phyloP scores from a whole-genome alignment of 2,888 invertebrate genomes.

The Orgyia antiqua region DNA sequence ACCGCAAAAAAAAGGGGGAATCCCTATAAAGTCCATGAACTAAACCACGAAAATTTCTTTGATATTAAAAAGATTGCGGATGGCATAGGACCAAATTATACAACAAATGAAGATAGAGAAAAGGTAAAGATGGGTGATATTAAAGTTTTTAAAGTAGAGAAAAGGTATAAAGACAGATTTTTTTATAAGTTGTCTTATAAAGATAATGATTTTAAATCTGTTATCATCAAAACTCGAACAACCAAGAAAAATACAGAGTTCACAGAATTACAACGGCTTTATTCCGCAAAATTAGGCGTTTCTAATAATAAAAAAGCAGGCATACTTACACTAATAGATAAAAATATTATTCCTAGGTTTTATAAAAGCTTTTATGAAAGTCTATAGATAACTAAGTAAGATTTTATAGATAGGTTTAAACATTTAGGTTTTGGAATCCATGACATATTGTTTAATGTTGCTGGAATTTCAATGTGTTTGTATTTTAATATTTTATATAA shows the following conservation, averaged over 20 bases:
- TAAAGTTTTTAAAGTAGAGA: conserved; percentile 4
- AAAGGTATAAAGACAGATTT: conserved; percentile 1
- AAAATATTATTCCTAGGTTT: conserved; percentile 4
- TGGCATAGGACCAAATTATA: conserved; percentile 1
- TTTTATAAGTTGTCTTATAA: conserved; percentile 5
- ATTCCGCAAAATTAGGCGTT: background rate
- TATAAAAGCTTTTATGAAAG: background rate
- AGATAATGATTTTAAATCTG: no score
- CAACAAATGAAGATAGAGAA: conserved; percentile 3
- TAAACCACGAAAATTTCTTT: conserved; percentile 2
- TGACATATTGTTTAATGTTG: no score
- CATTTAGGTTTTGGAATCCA: no score
- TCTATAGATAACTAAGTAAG: no score
- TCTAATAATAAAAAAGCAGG: conserved; percentile 1
- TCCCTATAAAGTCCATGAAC: conserved; percentile 4
- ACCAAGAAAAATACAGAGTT: no score
- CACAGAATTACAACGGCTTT: no score
- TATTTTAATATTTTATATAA: no score
- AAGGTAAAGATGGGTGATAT: conserved; percentile 4
- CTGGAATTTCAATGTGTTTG: no score
- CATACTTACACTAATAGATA: conserved; percentile 2
- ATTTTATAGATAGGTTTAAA: no score
- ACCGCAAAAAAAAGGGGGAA: conserved; percentile 2
- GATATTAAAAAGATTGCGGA: conserved; percentile 4
- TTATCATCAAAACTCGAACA: no score